These are phyloP conservation scores for Neodiprion virginianus DNA, from an alignment of 1,140 invertebrate species.

Conservation along the genomic window DNA sequence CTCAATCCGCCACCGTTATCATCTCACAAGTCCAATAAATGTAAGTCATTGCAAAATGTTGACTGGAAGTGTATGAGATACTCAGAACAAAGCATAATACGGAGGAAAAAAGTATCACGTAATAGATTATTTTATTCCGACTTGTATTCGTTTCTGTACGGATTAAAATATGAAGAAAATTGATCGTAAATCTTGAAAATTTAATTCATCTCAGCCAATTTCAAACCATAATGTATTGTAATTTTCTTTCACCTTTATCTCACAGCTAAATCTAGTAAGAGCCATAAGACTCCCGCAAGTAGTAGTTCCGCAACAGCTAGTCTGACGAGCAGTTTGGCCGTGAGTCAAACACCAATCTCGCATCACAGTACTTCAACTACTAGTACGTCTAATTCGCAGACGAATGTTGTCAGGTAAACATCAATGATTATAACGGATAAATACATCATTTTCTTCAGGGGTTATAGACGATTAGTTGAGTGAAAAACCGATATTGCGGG, in stretches of 20 bases:
- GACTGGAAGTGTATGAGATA: not conserved
- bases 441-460: no score
- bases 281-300: constrained; percentile 54
- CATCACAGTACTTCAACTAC: constrained; percentile 54
- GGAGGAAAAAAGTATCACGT: no score
- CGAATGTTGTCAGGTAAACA: constrained; percentile 58
- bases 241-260: not conserved
- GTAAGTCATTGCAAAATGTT: constrained; percentile 40
- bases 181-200: no score
- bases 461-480: no score
- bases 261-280: constrained; percentile 60
- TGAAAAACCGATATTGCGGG: no score
- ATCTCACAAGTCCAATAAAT: constrained; percentile 59
- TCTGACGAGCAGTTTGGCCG: constrained; percentile 48
- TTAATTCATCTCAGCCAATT: no score
- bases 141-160: not conserved
- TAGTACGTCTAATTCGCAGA: constrained; percentile 54
- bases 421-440: constrained; percentile 9
- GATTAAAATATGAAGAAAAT: constrained; percentile 3
- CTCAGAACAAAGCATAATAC: not conserved
- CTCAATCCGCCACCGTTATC: constrained; percentile 58
- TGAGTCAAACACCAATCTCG: constrained; percentile 48
- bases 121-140: no score
- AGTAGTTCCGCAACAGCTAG: constrained; percentile 44
- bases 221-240: no score